A percentile compares a stretch with the other conserved stretches of the same genome.
Conservation (phyloP, 1,140 invertebrate genomes). For the Sipha flava region DNA sequence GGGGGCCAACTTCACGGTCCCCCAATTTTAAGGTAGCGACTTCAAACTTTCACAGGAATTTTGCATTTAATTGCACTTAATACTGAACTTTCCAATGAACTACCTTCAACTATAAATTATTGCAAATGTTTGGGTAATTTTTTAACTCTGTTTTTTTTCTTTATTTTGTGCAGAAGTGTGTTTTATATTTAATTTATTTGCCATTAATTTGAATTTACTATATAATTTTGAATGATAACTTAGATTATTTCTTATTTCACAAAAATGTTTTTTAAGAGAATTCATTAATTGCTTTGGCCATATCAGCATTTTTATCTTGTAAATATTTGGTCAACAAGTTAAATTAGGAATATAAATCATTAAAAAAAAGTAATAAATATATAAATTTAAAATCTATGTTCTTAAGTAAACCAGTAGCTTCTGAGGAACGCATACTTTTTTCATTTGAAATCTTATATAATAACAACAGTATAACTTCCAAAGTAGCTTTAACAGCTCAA, state of each 20-base stretch:
- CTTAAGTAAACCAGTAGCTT: not conserved
- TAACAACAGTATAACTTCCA: too few species aligned
- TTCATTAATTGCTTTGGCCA: not conserved
- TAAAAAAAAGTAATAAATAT: not conserved
- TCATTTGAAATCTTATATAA: not conserved
- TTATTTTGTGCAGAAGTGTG: not conserved
- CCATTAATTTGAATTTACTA: not conserved
- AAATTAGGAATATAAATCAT: not conserved
- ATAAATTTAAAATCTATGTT: constrained; percentile 11
- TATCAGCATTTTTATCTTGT: constrained; percentile 13
- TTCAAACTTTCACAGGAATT: too few species aligned
- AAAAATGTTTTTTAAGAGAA: constrained; percentile 2
- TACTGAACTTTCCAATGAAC: not conserved
- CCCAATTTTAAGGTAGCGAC: too few species aligned
- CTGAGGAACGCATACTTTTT: not conserved
- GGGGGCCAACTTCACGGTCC: too few species aligned
- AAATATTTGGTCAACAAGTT: not conserved
- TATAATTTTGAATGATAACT: not conserved
- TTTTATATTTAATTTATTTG: not conserved
- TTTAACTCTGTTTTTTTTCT: not conserved
- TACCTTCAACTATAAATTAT: not conserved
- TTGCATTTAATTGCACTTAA: too few species aligned
- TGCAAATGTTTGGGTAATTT: not conserved
- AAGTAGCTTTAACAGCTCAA: not conserved
- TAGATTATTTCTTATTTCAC: not conserved